Conservation (phyloP, 2,113 vertebrate species). For the Antechinus flavipes region DNA sequence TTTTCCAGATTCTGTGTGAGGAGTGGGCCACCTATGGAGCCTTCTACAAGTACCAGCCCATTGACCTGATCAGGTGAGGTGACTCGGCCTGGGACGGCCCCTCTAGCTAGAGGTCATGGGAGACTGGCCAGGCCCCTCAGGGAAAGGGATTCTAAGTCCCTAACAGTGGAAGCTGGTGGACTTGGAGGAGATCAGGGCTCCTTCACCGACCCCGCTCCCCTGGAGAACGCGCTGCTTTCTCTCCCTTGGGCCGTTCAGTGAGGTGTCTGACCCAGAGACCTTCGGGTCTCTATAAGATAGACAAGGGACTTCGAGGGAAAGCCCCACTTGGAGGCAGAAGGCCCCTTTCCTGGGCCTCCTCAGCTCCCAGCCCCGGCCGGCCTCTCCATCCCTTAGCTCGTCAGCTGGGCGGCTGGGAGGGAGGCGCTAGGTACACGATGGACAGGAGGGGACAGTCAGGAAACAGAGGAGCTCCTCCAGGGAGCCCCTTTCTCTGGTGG, state of each 20-base stretch:
- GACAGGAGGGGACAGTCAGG: neutral
- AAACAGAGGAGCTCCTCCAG: neutral
- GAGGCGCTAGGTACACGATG: accelerated
- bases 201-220: neutral
- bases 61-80: slow-evolving; percentile 94
- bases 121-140: accelerated
- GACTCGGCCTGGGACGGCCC: accelerated
- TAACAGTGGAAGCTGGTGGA: neutral
- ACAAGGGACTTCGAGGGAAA: neutral
- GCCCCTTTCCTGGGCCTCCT: neutral
- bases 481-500: neutral
- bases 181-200: neutral
- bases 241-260: neutral
- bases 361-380: neutral
- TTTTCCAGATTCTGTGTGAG: slow-evolving; percentile 92
- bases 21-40: slow-evolving; percentile 97
- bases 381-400: neutral
- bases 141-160: too few species aligned
- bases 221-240: neutral
- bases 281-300: neutral
- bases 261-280: neutral
- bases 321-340: neutral
- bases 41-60: slow-evolving; percentile 98
- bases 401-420: neutral
- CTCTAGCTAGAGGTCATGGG: neutral